Evolutionary conservation across 2,888 invertebrate species (phyloP), one percentile per base, ranked within the genome.

Genomic region (Dorcus hopei): DNA sequence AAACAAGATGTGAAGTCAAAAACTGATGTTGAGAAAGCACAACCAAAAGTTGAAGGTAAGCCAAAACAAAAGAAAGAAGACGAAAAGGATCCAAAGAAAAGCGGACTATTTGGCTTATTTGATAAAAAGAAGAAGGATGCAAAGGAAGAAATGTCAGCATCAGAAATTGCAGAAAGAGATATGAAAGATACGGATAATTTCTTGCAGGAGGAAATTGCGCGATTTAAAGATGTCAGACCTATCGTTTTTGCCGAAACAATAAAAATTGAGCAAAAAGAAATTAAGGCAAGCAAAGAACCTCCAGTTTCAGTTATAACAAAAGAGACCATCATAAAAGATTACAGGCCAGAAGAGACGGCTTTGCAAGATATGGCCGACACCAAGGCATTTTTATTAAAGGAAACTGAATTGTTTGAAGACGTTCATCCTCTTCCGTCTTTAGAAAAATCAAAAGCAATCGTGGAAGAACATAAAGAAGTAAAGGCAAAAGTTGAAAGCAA

Each of bases 321-420:
- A 41, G 9, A 52, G 4, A 33, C 33, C 1, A 49, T 26, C 33
- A 26, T 49, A 49, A 49, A 49, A 49, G 49, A 49, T 14, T 9
- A 49, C n/a, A 26, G 0, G 26, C 26, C 26, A 4, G 26, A 33
- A 6, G 64, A 70, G 51, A 62, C 68, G 41, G 67, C 65, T 9
- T 58, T 72, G 16, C 61, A 66, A 62, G 54, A 69, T 38, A 74
- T 74, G 66, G 70, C 68, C 5, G 68, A 71, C 33, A 67, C 71
- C 1, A 59, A 66, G 3, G 65, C 68, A 47, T 73, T 73, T 58
- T 56, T 73, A 48, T 63, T 63, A 54, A 65, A 66, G 47, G 75
- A 75, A 70, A 60, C 72, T 49, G 64, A 69, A 48, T 62, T 67
- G 40, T 73, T 70, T 52, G 69, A 75, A 51, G 75, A 74, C 61